phyloP scores from a whole-genome alignment of 2,888 invertebrate genomes.

The Crocallis elinguaria region DNA sequence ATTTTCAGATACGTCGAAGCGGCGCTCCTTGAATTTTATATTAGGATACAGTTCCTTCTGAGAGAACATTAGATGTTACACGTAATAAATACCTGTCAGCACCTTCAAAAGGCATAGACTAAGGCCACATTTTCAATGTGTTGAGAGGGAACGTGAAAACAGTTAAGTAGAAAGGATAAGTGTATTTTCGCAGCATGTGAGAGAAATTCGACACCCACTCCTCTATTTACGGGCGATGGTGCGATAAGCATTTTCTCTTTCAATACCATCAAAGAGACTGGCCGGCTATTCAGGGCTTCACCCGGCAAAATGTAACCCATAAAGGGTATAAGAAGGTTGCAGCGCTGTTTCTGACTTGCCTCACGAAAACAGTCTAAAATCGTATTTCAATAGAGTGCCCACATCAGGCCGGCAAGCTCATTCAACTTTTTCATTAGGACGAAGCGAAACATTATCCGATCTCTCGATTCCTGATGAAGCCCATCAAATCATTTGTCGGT shows the following conservation, averaged over 20 bases:
- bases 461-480: conserved; percentile 68
- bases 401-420: conserved; percentile 41
- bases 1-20: conserved; percentile 4
- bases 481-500: conserved; percentile 78
- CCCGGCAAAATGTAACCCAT: conserved; percentile 73
- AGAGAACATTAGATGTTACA: conserved; percentile 25
- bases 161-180: conserved; percentile 80
- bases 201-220: conserved; percentile 79
- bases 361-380: conserved; percentile 57
- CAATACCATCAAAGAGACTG: conserved; percentile 81
- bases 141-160: conserved; percentile 72
- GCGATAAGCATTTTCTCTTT: conserved; percentile 82
- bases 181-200: conserved; percentile 78
- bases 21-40: conserved; percentile 1
- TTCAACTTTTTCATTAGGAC: conserved; percentile 58
- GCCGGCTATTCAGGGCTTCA: conserved; percentile 73
- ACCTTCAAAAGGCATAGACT: conserved; percentile 63
- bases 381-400: conserved; percentile 53
- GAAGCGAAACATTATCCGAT: conserved; percentile 67
- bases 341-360: conserved; percentile 60
- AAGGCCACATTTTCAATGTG: conserved; percentile 66
- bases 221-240: conserved; percentile 79
- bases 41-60: conserved; percentile 5
- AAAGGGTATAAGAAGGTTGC: conserved; percentile 72
- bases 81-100: conserved; percentile 53